Base-by-base conservation (phyloP, 2,888 invertebrate species). In the Choreutis nemorana region DNA sequence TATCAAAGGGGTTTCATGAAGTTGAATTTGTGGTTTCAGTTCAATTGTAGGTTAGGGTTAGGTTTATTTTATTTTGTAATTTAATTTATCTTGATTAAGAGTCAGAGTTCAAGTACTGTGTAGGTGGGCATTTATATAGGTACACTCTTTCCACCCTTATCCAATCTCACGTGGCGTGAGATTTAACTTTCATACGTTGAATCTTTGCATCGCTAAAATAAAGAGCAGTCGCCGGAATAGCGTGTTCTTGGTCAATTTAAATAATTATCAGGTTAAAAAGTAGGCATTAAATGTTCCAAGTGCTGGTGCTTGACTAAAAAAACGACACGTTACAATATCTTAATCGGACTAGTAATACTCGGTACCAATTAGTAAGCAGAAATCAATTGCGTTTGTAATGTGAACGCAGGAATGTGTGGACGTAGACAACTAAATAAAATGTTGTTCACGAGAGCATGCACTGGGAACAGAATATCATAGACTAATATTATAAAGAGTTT, bases 351-450 rank as follows among this genome's bases (percentile, higher is more conserved):
- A 35, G 56, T 50, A 51, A 40, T 40, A 48, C 62, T 48, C 48
- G 58, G 51, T 46, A 55, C 61, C 59, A 73, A 73, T 73, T 73
- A 72, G 70, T 47, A 52, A 51, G 52, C 45, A 47, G 43, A 51
- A 50, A 50, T 46, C 44, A 55, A 54, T 55, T 53, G 54, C 55
- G 53, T 52, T 18, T 41, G 49, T 48, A 51, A 48, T 39, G 37
- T 37, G 35, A 36, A 4, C 8, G 9, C 16, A 23, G 10, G 16
- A 27, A 23, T n/a, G n/a, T n/a, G n/a, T n/a, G n/a, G n/a, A n/a
- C n/a, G n/a, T n/a, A n/a, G n/a, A n/a, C n/a, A n/a, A n/a, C n/a
- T n/a, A n/a, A n/a, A n/a, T n/a, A n/a, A n/a, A n/a, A n/a, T n/a
- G n/a, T n/a, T n/a, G n/a, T n/a, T n/a, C n/a, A n/a, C n/a, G n/a